Percentiles rank a stretch among this genome's conserved stretches.
Evolutionary conservation across 1,140 invertebrate species (phyloP).

Genomic region (Berghia stephanieae): DNA sequence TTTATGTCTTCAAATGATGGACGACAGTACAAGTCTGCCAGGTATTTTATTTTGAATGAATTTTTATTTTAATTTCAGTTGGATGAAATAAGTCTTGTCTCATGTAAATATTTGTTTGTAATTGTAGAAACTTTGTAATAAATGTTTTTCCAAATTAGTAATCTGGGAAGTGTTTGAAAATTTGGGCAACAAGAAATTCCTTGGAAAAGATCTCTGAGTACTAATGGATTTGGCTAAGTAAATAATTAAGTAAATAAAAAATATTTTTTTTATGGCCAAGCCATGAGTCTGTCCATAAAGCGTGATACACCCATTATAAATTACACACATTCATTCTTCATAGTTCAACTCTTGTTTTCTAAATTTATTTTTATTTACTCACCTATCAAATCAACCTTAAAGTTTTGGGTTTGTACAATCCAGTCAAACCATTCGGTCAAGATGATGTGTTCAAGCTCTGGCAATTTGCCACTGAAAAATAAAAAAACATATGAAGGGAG

Average conservation of each 20-base stretch:
- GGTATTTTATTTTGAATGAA: too few species aligned
- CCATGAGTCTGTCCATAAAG: not conserved
- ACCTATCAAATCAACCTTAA: conserved; percentile 86
- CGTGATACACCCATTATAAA: not conserved
- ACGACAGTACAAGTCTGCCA: too few species aligned
- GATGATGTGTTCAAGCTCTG: conserved; percentile 75
- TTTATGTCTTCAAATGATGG: too few species aligned
- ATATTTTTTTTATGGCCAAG: not conserved
- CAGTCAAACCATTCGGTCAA: conserved; percentile 88
- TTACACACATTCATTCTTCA: too few species aligned
- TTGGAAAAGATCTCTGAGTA: not conserved
- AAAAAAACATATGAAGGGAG: conserved; percentile 26
- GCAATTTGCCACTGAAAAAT: conserved; percentile 68
- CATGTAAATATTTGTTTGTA: too few species aligned
- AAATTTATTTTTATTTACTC: conserved; percentile 47
- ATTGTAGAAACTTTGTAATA: too few species aligned
- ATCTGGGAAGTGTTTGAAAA: too few species aligned
- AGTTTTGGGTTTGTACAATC: conserved; percentile 74
- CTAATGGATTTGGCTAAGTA: not conserved
- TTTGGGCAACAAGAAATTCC: too few species aligned
- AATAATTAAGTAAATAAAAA: not conserved
- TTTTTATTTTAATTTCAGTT: too few species aligned
- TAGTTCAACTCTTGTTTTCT: too few species aligned
- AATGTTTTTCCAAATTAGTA: too few species aligned
- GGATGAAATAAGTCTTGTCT: too few species aligned